A percentile compares a stretch with the other conserved stretches of the same genome.
These are phyloP conservation scores for Nicator chloris DNA, from an alignment of 2,113 vertebrate species.

Conservation along the genomic window DNA sequence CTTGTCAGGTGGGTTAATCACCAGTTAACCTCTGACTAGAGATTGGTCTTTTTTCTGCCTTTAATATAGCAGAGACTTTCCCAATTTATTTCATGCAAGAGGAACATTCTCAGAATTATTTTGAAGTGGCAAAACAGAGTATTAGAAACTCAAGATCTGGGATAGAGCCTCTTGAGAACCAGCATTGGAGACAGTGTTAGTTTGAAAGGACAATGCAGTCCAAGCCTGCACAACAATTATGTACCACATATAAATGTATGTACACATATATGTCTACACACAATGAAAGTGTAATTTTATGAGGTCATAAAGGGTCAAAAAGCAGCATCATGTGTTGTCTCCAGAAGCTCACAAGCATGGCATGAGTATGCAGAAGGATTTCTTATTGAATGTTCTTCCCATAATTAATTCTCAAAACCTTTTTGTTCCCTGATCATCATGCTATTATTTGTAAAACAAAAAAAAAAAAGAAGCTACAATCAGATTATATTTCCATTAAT, in stretches of 20 bases:
- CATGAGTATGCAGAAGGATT: not conserved
- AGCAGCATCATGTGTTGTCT: not conserved
- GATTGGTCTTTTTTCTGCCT: not conserved
- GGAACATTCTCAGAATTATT: not conserved
- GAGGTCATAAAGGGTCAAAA: too few species aligned
- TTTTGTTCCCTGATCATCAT: not conserved
- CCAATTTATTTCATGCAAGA: not conserved
- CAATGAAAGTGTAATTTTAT: not conserved
- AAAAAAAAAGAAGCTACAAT: conserved; percentile 28
- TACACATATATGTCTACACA: not conserved
- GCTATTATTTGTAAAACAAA: not conserved
- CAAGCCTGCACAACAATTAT: not conserved
- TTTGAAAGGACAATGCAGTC: not conserved
- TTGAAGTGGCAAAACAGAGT: not conserved
- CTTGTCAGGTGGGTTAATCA: not conserved
- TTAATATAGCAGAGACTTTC: not conserved
- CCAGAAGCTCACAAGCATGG: not conserved
- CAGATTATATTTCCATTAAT: not conserved
- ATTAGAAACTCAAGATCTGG: not conserved
- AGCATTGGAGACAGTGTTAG: not conserved
- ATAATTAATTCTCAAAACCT: not conserved
- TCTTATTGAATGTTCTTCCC: not conserved
- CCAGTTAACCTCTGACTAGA: not conserved
- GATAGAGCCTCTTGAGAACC: not conserved
- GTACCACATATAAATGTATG: too few species aligned